Conservation (phyloP, 2,797 vertebrate species). For the Leuciscus waleckii region DNA sequence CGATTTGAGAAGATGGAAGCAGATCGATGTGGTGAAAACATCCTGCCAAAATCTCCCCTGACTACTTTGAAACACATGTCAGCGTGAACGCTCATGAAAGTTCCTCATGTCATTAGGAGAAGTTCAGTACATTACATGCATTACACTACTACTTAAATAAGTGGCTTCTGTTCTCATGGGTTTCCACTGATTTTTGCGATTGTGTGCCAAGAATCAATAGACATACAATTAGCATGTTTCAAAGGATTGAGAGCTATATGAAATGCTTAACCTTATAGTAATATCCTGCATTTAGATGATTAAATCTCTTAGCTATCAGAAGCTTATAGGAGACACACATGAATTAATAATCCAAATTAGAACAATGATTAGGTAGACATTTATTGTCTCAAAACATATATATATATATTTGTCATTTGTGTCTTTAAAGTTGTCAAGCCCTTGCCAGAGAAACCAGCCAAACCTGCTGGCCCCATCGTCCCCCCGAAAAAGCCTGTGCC, state of each 20-base stretch:
- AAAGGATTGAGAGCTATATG: not conserved
- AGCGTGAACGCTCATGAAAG: not conserved
- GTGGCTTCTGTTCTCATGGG: not conserved
- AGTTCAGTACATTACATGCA: not conserved
- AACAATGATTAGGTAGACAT: not conserved
- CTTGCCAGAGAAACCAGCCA: constrained; percentile 83
- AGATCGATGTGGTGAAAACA: constrained; percentile 23
- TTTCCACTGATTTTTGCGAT: not conserved
- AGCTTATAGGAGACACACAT: not conserved
- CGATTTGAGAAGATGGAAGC: not conserved
- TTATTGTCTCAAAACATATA: not conserved
- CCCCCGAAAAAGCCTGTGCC: constrained; percentile 92
- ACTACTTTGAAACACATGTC: constrained; percentile 38
- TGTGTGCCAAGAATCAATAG: not conserved
- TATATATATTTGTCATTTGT: constrained; percentile 46
- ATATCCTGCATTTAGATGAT: not conserved
- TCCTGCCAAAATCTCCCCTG: constrained; percentile 41
- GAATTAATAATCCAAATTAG: not conserved
- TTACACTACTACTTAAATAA: not conserved
- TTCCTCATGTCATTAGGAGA: not conserved
- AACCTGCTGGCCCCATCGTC: constrained; percentile 88
- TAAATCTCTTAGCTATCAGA: not conserved
- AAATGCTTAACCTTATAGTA: not conserved
- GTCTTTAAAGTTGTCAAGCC: constrained; percentile 82
- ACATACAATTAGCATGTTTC: not conserved